Conservation (phyloP, 2,113 vertebrate species). For the Athene cunicularia region DNA sequence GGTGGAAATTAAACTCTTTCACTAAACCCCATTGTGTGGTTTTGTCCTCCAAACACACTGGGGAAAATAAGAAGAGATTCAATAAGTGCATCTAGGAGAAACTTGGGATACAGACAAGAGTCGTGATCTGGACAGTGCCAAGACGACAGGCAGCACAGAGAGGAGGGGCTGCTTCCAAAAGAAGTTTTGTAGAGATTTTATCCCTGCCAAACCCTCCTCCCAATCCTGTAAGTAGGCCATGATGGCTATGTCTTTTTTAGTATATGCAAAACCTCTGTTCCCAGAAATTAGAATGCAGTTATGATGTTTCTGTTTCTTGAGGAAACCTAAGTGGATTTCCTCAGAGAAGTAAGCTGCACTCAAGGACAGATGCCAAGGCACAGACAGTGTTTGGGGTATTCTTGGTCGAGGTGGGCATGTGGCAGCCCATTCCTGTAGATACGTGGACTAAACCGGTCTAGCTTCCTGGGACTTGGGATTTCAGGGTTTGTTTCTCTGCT, state of each 20-base stretch:
- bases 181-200: constrained; percentile 21
- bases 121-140: constrained; percentile 66
- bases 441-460: neutral
- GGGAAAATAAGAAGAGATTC: constrained; percentile 21
- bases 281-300: neutral
- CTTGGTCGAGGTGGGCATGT: neutral
- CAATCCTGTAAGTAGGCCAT: neutral
- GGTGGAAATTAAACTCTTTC: constrained; percentile 18
- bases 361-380: neutral
- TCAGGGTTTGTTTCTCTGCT: neutral
- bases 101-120: constrained; percentile 39
- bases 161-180: constrained; percentile 25
- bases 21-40: neutral
- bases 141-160: neutral
- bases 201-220: constrained; percentile 14
- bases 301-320: neutral
- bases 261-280: neutral
- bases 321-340: neutral
- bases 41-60: constrained; percentile 33
- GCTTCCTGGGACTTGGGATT: neutral
- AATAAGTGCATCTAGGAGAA: constrained; percentile 26
- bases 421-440: neutral
- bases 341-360: neutral
- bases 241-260: neutral
- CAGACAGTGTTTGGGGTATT: neutral